phyloP scores from a whole-genome alignment of 2,113 vertebrate genomes.

The Lycocorax pyrrhopterus region DNA sequence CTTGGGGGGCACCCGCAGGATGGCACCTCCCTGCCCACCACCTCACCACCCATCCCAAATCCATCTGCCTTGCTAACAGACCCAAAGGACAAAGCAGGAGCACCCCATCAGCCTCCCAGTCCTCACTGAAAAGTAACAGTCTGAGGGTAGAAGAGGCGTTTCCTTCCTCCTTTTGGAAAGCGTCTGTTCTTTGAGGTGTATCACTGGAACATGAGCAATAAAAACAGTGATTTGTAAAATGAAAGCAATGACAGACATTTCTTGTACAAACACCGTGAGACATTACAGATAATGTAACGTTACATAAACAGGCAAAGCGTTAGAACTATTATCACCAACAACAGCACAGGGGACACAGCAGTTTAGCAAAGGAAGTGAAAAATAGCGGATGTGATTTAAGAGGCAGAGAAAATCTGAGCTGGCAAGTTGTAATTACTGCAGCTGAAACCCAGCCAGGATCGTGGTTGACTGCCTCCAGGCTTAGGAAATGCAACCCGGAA shows the following conservation, averaged over 20 bases:
- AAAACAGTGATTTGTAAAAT: not conserved
- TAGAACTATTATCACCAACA: not conserved
- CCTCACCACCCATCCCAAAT: not conserved
- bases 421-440: conserved; percentile 34
- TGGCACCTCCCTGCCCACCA: not conserved
- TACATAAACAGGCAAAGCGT: conserved; percentile 13
- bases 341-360: not conserved
- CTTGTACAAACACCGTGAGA: not conserved
- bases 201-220: not conserved
- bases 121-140: not conserved
- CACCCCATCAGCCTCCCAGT: accelerated
- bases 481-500: not conserved
- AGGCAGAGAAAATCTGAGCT: conserved; percentile 19
- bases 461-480: not conserved
- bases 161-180: not conserved
- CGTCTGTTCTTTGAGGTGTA: not conserved
- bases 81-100: not conserved
- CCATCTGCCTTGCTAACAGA: accelerated
- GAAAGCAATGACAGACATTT: not conserved
- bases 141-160: not conserved
- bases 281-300: not conserved
- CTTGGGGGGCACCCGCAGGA: accelerated
- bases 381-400: conserved; percentile 48
- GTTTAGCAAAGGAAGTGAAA: conserved; percentile 31
- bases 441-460: conserved; percentile 52